Evolutionary conservation across 2,797 vertebrate species (phyloP).

Genomic region (Typhlichthys eigenmanni): DNA sequence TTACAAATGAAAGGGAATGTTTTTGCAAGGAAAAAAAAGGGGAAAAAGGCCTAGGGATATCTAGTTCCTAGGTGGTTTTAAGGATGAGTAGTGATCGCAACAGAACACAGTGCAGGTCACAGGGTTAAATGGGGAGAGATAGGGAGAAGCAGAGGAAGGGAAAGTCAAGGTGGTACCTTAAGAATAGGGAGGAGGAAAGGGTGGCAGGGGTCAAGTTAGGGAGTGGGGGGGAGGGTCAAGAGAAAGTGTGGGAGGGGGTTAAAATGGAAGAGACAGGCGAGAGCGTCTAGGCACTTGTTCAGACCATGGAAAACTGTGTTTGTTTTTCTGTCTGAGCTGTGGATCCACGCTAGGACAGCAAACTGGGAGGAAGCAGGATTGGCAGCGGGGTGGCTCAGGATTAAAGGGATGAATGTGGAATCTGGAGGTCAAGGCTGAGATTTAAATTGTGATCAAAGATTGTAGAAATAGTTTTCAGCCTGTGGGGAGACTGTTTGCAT

Average conservation of each 20-base stretch:
- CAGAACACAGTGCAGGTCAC: slow-evolving; percentile 15
- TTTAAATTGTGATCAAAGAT: slow-evolving; percentile 48
- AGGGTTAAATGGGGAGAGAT: slow-evolving; percentile 32
- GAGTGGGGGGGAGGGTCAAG: neutral
- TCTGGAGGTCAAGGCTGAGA: slow-evolving; percentile 53
- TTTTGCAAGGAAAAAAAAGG: no score
- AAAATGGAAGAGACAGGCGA: neutral
- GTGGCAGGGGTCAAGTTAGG: neutral
- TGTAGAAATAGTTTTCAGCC: slow-evolving; percentile 27
- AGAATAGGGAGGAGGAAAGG: slow-evolving; percentile 17
- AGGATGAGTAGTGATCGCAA: neutral
- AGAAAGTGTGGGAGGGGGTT: slow-evolving; percentile 1
- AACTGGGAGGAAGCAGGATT: slow-evolving; percentile 52
- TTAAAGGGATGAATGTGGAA: slow-evolving; percentile 60
- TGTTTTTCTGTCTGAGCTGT: slow-evolving; percentile 57
- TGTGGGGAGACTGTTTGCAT: slow-evolving; percentile 16
- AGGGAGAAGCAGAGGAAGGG: slow-evolving; percentile 23
- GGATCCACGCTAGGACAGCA: slow-evolving; percentile 39
- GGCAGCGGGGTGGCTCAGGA: slow-evolving; percentile 50
- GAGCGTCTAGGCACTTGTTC: slow-evolving; percentile 18
- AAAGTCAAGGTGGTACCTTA: slow-evolving; percentile 2
- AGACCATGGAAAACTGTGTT: slow-evolving; percentile 43
- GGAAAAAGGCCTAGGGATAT: no score
- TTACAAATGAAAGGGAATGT: no score
- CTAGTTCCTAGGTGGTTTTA: no score